These are phyloP conservation scores for Enteromius radiatus DNA, from an alignment of 2,797 vertebrate genomes.

Conservation along the genomic window DNA sequence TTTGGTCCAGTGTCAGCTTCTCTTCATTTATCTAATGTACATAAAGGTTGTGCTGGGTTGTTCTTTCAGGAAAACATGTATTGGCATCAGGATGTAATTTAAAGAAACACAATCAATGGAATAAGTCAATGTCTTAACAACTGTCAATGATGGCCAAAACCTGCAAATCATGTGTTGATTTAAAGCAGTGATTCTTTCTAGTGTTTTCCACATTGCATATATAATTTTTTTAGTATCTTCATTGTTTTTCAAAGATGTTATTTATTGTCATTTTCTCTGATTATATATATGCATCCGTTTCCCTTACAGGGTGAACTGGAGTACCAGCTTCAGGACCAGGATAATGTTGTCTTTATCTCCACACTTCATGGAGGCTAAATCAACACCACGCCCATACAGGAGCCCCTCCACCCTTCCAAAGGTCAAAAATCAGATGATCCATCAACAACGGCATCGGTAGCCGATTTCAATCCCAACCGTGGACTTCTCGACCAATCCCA, in stretches of 20 bases:
- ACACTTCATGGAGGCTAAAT: conserved; percentile 91
- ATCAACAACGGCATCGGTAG: conserved; percentile 9
- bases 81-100: conserved; percentile 57
- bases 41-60: conserved; percentile 35
- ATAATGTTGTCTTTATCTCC: conserved; percentile 95
- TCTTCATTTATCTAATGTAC: conserved; percentile 24
- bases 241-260: background rate
- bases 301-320: conserved; percentile 89
- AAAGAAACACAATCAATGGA: conserved; percentile 56
- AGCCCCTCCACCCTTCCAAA: conserved; percentile 21
- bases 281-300: conserved; percentile 49
- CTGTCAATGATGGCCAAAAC: conserved; percentile 54
- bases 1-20: conserved; percentile 17
- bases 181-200: conserved; percentile 26
- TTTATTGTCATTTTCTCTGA: conserved; percentile 29
- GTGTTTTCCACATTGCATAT: conserved; percentile 2
- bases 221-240: background rate
- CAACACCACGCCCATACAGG: conserved; percentile 9
- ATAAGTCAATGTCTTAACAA: conserved; percentile 51
- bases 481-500: conserved; percentile 35
- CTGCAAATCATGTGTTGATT: conserved; percentile 58
- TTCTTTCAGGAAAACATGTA: conserved; percentile 54
- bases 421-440: conserved; percentile 27
- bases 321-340: conserved; percentile 91
- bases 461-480: conserved; percentile 30